These are phyloP conservation scores for Apostichopus californicus DNA, from an alignment of 35 echinoderm and acorn worm species.

Conservation along the genomic window DNA sequence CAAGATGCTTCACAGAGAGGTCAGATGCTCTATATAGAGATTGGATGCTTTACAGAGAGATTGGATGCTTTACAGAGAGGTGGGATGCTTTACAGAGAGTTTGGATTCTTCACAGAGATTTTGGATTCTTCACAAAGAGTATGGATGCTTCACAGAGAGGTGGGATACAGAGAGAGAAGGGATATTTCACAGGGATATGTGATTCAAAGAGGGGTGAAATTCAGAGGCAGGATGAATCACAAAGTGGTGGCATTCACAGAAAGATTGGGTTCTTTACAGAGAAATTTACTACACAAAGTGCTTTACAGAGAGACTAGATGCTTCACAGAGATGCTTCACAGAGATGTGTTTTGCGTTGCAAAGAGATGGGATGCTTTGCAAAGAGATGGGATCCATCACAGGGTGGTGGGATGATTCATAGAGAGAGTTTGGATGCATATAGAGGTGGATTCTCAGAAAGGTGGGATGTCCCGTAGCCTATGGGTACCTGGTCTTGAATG, in stretches of 20 bases:
- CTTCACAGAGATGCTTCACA: too few relatives aligned
- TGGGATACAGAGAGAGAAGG: not conserved
- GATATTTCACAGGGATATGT: not conserved
- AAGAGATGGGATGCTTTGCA: not conserved
- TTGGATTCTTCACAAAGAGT: too few relatives aligned
- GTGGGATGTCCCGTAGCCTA: too few relatives aligned
- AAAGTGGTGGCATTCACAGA: not conserved
- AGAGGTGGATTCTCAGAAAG: not conserved
- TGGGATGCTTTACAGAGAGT: too few relatives aligned
- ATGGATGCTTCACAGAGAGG: too few relatives aligned
- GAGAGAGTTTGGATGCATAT: too few relatives aligned
- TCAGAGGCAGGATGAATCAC: not conserved
- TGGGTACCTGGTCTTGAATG: too few relatives aligned
- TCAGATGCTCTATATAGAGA: not conserved
- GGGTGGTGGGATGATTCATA: too few relatives aligned
- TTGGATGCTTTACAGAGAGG: too few relatives aligned
- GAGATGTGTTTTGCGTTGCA: not conserved
- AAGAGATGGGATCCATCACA: not conserved
- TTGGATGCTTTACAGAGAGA: not conserved
- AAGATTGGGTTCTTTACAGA: not conserved
- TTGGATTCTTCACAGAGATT: too few relatives aligned
- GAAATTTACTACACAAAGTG: too few relatives aligned
- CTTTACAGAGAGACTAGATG: too few relatives aligned
- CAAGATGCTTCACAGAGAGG: not conserved
- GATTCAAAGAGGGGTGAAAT: not conserved